Evolutionary conservation across 2,797 vertebrate species (phyloP).

Genomic region (Cyclopterus lumpus): DNA sequence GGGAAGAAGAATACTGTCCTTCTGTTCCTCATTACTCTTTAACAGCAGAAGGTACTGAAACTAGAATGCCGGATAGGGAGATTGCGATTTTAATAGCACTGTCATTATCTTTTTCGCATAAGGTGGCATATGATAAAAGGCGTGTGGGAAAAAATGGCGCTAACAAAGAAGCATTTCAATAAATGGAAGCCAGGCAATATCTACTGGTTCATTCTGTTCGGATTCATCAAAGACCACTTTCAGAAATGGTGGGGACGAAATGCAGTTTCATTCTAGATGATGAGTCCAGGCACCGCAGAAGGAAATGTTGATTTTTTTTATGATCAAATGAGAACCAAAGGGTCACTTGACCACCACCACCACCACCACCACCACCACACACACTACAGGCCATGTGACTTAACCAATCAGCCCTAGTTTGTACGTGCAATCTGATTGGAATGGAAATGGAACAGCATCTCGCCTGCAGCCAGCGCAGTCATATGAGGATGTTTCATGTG

Average conservation of each 20-base stretch:
- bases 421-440: conserved; percentile 33
- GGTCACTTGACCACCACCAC: conserved; percentile 38
- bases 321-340: conserved; percentile 33
- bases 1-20: conserved; percentile 81
- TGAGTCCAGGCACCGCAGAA: not conserved
- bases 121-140: conserved; percentile 73
- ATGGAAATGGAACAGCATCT: conserved; percentile 19
- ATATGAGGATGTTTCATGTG: conserved; percentile 36
- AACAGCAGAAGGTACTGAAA: conserved; percentile 81
- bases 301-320: conserved; percentile 36
- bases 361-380: too few relatives aligned
- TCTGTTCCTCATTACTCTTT: conserved; percentile 88
- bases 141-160: conserved; percentile 40
- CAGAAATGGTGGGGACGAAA: conserved; percentile 16
- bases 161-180: conserved; percentile 52
- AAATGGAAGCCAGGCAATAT: conserved; percentile 54
- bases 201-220: conserved; percentile 46
- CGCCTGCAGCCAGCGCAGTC: conserved; percentile 22
- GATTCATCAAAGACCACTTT: conserved; percentile 61
- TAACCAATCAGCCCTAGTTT: conserved; percentile 23
- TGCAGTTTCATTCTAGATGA: conserved; percentile 26
- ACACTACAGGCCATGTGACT: conserved; percentile 31
- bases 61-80: conserved; percentile 73
- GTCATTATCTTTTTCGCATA: conserved; percentile 79
- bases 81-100: conserved; percentile 77